These are phyloP conservation scores for Strix aluco DNA, from an alignment of 2,113 vertebrate genomes.

Conservation along the genomic window DNA sequence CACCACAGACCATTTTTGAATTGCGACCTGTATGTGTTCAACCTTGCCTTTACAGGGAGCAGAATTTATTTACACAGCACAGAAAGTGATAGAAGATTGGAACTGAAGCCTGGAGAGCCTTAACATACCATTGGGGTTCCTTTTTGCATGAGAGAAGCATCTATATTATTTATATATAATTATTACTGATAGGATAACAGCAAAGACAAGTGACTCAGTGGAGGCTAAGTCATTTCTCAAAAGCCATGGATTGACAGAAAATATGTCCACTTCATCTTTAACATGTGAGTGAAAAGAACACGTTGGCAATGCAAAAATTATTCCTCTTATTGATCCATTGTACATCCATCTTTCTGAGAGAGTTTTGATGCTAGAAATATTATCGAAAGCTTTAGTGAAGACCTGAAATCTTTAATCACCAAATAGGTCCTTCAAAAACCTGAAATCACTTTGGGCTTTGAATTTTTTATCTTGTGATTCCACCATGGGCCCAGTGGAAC, in stretches of 20 bases:
- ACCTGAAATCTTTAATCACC: not conserved
- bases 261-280: not conserved
- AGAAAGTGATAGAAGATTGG: not conserved
- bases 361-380: not conserved
- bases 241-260: not conserved
- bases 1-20: not conserved
- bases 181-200: not conserved
- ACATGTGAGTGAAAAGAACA: not conserved
- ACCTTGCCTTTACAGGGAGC: not conserved
- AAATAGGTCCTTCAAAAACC: not conserved
- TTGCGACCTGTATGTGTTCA: not conserved
- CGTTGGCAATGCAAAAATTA: not conserved
- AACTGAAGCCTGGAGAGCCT: not conserved
- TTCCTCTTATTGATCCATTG: not conserved
- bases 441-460: not conserved
- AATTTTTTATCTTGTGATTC: not conserved
- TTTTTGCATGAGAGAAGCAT: not conserved
- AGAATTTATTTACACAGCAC: not conserved
- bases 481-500: not conserved
- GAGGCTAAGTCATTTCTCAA: not conserved
- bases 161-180: not conserved
- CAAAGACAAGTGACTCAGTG: not conserved
- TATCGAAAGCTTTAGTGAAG: not conserved
- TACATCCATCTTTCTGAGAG: not conserved
- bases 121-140: not conserved